A percentile compares a stretch with the other conserved stretches of the same genome.
Conservation (phyloP, 1,140 invertebrate genomes). For the Cryptotermes secundus region DNA sequence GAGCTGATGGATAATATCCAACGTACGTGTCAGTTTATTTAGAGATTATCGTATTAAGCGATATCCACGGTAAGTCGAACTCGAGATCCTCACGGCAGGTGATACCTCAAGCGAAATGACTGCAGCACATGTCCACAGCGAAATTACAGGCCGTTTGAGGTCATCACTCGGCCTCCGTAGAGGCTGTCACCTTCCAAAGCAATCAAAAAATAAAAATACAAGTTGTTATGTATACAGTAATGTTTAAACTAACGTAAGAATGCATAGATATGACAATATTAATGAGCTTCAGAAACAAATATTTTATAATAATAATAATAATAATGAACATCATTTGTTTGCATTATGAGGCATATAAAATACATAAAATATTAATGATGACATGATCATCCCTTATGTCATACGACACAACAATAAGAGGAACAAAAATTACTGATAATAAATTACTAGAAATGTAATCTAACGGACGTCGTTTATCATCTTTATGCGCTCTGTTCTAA, state of each 20-base stretch:
- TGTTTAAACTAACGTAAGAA: background rate
- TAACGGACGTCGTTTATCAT: background rate
- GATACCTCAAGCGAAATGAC: background rate
- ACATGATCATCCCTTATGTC: background rate
- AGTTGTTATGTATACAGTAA: background rate
- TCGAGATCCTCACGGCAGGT: background rate
- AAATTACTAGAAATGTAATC: background rate
- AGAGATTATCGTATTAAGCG: too few relatives aligned
- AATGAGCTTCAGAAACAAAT: background rate
- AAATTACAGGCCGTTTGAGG: slow-evolving; percentile 14
- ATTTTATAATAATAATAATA: background rate
- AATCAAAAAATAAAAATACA: background rate
- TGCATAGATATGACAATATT: background rate
- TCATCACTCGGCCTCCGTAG: background rate
- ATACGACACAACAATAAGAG: background rate
- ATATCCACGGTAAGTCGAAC: too few relatives aligned
- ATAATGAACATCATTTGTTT: background rate
- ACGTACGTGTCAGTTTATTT: too few relatives aligned
- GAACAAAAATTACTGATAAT: slow-evolving; percentile 7
- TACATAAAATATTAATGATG: slow-evolving; percentile 19
- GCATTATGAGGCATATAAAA: background rate
- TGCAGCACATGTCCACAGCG: background rate
- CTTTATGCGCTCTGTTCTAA: background rate
- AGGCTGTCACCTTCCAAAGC: background rate
- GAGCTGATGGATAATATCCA: too few relatives aligned